phyloP scores from a whole-genome alignment of 2,113 vertebrate species.

The Taxidea taxus region DNA sequence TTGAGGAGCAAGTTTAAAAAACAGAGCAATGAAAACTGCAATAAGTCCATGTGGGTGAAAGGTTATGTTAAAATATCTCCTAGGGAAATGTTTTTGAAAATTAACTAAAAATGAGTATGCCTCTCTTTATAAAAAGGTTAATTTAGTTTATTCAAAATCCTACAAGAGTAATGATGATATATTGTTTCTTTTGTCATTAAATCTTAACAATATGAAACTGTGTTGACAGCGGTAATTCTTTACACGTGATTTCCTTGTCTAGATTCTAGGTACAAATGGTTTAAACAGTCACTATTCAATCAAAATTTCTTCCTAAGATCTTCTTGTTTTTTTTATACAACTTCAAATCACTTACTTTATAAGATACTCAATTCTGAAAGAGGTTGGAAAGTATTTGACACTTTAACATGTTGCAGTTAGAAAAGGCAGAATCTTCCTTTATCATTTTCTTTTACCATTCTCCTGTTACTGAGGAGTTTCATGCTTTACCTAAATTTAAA shows the following conservation, averaged over 20 bases:
- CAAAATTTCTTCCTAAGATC: neutral
- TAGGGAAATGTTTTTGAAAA: neutral
- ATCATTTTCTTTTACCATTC: neutral
- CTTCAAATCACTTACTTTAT: neutral
- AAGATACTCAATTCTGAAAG: neutral
- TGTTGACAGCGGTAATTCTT: neutral
- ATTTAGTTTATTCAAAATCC: neutral
- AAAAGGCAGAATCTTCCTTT: neutral
- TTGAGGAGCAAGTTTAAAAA: neutral
- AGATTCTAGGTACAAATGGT: neutral
- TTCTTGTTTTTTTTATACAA: neutral
- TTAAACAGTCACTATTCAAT: neutral
- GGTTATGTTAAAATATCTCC: neutral
- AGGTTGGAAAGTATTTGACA: neutral
- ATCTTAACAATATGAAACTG: neutral
- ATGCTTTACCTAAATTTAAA: neutral
- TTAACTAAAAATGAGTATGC: neutral
- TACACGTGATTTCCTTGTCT: neutral
- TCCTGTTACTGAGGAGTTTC: neutral
- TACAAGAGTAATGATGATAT: neutral
- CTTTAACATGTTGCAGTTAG: conserved; percentile 1
- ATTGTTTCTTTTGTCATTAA: neutral
- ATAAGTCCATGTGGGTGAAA: neutral
- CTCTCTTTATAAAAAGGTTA: neutral
- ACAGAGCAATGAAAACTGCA: neutral